A percentile compares a stretch with the other conserved stretches of the same genome.
Conservation (phyloP, 2,797 vertebrate genomes). For the Phalanger gymnotis region DNA sequence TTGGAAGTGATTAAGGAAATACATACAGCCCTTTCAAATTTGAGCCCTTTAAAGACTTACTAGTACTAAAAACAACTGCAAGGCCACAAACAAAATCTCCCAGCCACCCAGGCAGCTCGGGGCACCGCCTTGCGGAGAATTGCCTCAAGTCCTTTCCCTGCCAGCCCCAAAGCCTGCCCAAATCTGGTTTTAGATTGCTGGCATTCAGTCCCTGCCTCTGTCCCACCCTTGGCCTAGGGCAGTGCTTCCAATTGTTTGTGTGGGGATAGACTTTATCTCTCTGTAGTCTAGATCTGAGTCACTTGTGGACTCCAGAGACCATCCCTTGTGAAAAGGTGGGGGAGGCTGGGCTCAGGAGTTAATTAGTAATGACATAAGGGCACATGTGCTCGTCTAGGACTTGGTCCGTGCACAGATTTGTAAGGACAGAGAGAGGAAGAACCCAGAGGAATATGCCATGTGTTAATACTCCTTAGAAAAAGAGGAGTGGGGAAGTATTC, state of each 20-base stretch:
- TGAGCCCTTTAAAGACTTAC: not conserved
- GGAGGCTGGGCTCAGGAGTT: not conserved
- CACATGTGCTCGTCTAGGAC: not conserved
- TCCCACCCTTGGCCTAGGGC: not conserved
- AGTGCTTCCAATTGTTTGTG: not conserved
- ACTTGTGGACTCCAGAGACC: not conserved
- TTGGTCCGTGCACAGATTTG: not conserved
- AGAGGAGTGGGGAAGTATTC: not conserved
- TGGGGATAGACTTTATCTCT: not conserved
- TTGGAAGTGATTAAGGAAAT: not conserved
- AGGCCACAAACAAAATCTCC: not conserved
- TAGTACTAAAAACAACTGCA: not conserved
- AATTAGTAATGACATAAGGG: not conserved
- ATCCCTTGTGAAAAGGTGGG: not conserved
- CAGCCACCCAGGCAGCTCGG: not conserved
- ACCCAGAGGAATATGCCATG: not conserved
- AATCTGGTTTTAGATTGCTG: not conserved
- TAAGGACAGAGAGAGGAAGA: not conserved
- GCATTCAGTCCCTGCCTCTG: not conserved
- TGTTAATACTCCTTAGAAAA: not conserved
- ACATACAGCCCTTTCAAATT: not conserved
- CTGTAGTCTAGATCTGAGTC: not conserved
- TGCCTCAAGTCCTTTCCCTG: not conserved
- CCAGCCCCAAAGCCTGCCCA: not conserved
- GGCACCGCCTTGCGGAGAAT: not conserved